These are phyloP conservation scores for Cephus rjabovi DNA, from an alignment of 2,888 invertebrate genomes.

Conservation along the genomic window DNA sequence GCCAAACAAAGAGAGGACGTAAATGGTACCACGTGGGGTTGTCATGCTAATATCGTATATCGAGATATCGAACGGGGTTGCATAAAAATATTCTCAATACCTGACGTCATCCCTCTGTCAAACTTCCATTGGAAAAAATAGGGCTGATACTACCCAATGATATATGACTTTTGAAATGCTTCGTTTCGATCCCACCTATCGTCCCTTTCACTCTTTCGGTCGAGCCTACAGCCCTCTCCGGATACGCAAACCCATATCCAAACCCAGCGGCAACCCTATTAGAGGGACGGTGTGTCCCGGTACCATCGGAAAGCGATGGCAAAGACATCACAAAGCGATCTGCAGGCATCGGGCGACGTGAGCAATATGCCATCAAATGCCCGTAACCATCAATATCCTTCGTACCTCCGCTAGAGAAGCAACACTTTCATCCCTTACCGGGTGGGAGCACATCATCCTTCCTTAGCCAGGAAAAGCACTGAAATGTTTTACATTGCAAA, in stretches of 20 bases:
- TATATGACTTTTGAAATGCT: slow-evolving; percentile 32
- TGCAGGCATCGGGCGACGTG: slow-evolving; percentile 50
- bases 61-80: background rate
- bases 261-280: slow-evolving; percentile 28
- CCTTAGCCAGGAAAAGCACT: slow-evolving; percentile 29
- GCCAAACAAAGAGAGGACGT: background rate
- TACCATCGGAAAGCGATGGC: slow-evolving; percentile 59
- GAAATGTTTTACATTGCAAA: slow-evolving; percentile 67
- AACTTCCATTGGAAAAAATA: background rate
- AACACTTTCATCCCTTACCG: slow-evolving; percentile 28
- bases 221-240: slow-evolving; percentile 21
- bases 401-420: slow-evolving; percentile 35
- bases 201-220: slow-evolving; percentile 30
- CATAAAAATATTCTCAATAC: background rate
- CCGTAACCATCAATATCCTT: slow-evolving; percentile 66
- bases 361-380: slow-evolving; percentile 66
- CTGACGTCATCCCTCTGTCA: background rate
- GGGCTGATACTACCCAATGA: background rate
- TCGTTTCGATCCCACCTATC: slow-evolving; percentile 23
- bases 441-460: slow-evolving; percentile 31
- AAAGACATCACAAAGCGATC: slow-evolving; percentile 65
- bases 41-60: background rate
- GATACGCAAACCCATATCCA: background rate
- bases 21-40: background rate
- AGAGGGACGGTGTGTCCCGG: slow-evolving; percentile 37